phyloP scores from a whole-genome alignment of 2,888 invertebrate genomes.

The Ormyrus pomaceus region DNA sequence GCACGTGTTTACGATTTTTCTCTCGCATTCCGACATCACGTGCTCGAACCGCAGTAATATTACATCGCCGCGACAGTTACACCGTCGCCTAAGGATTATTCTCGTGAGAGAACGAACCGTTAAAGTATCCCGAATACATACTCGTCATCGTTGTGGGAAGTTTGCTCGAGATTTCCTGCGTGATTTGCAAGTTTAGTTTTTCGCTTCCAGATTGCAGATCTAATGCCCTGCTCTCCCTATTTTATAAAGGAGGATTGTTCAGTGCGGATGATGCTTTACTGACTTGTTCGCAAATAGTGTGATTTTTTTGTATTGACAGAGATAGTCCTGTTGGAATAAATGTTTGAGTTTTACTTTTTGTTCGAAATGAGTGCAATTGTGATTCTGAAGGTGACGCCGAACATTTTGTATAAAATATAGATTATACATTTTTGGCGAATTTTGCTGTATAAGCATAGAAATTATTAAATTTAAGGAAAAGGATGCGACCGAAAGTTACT shows the following conservation, averaged over 20 bases:
- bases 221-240: not conserved
- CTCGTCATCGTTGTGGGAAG: not conserved
- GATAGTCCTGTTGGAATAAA: too few relatives aligned
- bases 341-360: too few relatives aligned
- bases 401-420: too few relatives aligned
- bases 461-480: too few relatives aligned
- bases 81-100: not conserved
- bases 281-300: conserved; percentile 12
- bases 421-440: too few relatives aligned
- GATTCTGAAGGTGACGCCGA: too few relatives aligned
- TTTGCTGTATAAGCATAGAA: too few relatives aligned
- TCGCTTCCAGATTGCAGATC: not conserved
- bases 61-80: conserved; percentile 9
- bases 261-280: not conserved
- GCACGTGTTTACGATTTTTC: too few relatives aligned
- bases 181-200: conserved; percentile 13
- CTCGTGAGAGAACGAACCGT: conserved; percentile 19
- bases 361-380: too few relatives aligned
- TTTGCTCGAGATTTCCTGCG: conserved; percentile 26
- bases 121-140: conserved; percentile 24
- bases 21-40: too few relatives aligned
- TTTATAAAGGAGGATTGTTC: conserved; percentile 6
- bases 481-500: too few relatives aligned
- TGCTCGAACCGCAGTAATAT: too few relatives aligned
- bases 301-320: conserved; percentile 7